Base-by-base conservation (phyloP, 2,113 vertebrate genomes). In the Poicephalus meyeri region DNA sequence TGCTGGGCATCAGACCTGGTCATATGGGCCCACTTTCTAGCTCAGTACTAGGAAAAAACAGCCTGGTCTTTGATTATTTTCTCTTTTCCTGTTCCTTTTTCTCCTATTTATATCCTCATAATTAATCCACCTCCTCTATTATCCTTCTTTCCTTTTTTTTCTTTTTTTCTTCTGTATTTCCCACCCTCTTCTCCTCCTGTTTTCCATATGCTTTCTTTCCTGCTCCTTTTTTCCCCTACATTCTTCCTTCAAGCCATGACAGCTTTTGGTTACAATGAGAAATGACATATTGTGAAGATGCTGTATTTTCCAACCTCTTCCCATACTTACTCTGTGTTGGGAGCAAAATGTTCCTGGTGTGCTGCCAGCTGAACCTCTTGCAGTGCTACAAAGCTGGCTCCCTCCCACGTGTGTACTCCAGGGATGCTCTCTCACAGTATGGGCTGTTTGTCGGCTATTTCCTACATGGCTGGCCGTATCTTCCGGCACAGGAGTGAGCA, bases 271-370 rank as follows among this genome's bases (percentile, higher is more conserved):
- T 91, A 65, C 89, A 35, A 72, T 47, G 61, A 95, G 87, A 61
- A 93, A 89, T 49, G 53, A 82, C 84, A 96, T 89, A 82, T 89
- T 91, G 94, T 70, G 84, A 91, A 94, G 95, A 93, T 95, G 89
- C 78, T 85, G 78, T 94, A 29, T 96, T 96, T 97, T 92, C 88
- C 92, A 90, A 16, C 73, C 86, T 86, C 76, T 95, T 93, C 88
- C 91, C 77, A 73, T 94, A n/a, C 60, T 95, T 7, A 7, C 33
- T 86, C 53, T 0, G 25, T 72, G 80, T 31, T 81, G 88, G 96
- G 95, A 96, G 89, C 91, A 95, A 91, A 94, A 96, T 97, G 95
- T 97, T 95, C 95, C 85, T 96, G 94, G 93, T 95, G 94, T 82
- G 86, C 89, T 96, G 95, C 96, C 96, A 97, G 88, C 87, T 94